phyloP scores from a whole-genome alignment of 2,888 invertebrate genomes.

The Venustoraphidia nigricollis region DNA sequence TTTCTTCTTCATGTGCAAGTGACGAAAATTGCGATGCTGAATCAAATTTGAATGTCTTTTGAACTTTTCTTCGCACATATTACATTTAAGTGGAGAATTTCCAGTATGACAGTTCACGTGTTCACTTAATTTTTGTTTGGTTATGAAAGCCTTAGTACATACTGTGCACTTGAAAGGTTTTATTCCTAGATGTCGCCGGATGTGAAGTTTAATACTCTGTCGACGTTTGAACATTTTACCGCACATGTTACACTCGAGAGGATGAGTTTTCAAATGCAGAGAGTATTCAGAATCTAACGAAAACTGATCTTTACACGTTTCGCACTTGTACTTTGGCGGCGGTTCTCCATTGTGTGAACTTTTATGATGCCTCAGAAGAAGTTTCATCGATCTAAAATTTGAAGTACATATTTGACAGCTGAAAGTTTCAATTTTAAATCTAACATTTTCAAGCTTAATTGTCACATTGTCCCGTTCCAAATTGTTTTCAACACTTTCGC shows the following conservation, averaged over 20 bases:
- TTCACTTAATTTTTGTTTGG: slow-evolving; percentile 66
- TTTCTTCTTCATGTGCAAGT: slow-evolving; percentile 54
- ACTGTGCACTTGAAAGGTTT: slow-evolving; percentile 52
- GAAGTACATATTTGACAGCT: not conserved
- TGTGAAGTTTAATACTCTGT: slow-evolving; percentile 60
- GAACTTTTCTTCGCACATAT: slow-evolving; percentile 64
- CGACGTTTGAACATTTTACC: slow-evolving; percentile 62
- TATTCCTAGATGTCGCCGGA: slow-evolving; percentile 66
- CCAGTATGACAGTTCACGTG: slow-evolving; percentile 75
- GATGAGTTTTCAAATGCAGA: slow-evolving; percentile 62
- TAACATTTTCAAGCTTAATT: no score
- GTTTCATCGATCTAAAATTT: slow-evolving; percentile 12
- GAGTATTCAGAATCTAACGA: slow-evolving; percentile 50
- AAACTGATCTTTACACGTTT: slow-evolving; percentile 50
- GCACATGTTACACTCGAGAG: slow-evolving; percentile 68
- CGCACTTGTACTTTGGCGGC: slow-evolving; percentile 29
- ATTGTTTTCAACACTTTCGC: slow-evolving; percentile 20
- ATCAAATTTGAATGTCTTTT: slow-evolving; percentile 71
- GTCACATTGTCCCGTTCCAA: slow-evolving; percentile 14
- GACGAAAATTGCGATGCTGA: slow-evolving; percentile 67
- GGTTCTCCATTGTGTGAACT: slow-evolving; percentile 17
- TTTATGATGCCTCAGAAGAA: slow-evolving; percentile 28
- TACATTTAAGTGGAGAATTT: slow-evolving; percentile 65
- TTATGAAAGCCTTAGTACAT: slow-evolving; percentile 69
- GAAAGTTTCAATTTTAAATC: no score